Conservation (phyloP, 2,888 invertebrate genomes). For the Spodoptera picta region DNA sequence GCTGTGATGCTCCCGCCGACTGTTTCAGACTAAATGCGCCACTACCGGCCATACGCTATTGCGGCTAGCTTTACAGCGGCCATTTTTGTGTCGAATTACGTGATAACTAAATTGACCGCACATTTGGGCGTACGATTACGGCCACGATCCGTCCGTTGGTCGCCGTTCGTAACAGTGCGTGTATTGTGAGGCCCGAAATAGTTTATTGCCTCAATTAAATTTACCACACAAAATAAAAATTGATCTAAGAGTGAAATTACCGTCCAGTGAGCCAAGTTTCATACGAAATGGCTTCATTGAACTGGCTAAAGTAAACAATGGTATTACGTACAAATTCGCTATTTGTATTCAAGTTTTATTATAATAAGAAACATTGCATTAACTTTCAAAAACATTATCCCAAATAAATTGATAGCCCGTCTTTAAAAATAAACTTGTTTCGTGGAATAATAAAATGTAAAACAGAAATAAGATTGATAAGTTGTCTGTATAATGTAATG, state of each 20-base stretch:
- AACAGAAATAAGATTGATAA: slow-evolving; percentile 54
- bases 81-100: slow-evolving; percentile 32
- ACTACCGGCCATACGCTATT: slow-evolving; percentile 6
- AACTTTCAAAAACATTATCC: slow-evolving; percentile 39
- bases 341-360: slow-evolving; percentile 21
- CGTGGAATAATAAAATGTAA: slow-evolving; percentile 65
- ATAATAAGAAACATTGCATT: slow-evolving; percentile 19
- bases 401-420: slow-evolving; percentile 43
- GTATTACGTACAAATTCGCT: slow-evolving; percentile 15
- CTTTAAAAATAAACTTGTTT: slow-evolving; percentile 47
- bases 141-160: slow-evolving; percentile 17
- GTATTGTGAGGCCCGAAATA: slow-evolving; percentile 9
- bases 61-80: slow-evolving; percentile 10
- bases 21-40: slow-evolving; percentile 20
- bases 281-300: neutral
- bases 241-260: neutral
- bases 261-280: slow-evolving; percentile 1
- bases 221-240: neutral
- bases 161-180: slow-evolving; percentile 8
- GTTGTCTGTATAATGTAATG: slow-evolving; percentile 49
- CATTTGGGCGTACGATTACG: slow-evolving; percentile 18
- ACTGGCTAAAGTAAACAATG: slow-evolving; percentile 20
- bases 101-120: slow-evolving; percentile 10
- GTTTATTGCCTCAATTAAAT: slow-evolving; percentile 5
- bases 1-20: slow-evolving; percentile 9